Percentiles rank a stretch among this genome's conserved stretches.
Conservation (phyloP, 2,888 invertebrate genomes). For the Holacanthella duospinosa region DNA sequence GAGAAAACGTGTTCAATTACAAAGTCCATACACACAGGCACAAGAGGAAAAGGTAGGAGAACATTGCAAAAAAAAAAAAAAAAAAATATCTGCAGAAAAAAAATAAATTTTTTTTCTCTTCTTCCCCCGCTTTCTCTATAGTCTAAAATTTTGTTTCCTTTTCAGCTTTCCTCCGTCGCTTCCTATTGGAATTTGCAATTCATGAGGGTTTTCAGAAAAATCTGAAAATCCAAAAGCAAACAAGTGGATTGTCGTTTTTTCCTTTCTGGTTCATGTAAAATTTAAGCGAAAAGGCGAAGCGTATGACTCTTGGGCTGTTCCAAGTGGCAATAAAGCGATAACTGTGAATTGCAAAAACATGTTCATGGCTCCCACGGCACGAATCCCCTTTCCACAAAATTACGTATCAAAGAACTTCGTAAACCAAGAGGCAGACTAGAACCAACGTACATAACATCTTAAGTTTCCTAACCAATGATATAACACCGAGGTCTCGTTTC, state of each 20-base stretch:
- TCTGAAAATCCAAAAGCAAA: neutral
- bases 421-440: no score
- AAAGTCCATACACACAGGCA: neutral
- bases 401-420: no score
- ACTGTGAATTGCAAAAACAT: constrained; percentile 5
- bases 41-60: neutral
- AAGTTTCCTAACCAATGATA: no score
- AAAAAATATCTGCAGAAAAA: neutral
- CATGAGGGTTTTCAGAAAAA: neutral
- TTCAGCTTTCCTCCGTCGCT: neutral
- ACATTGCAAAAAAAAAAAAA: neutral
- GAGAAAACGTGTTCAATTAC: neutral
- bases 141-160: no score
- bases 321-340: constrained; percentile 4
- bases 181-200: neutral
- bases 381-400: no score
- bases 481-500: neutral
- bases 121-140: no score
- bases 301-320: no score
- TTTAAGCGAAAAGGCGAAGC: neutral
- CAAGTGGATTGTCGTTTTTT: neutral
- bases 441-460: no score
- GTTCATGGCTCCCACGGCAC: neutral
- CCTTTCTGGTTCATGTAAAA: no score
- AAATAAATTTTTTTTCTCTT: no score